A percentile compares a stretch with the other conserved stretches of the same genome.
Evolutionary conservation across 2,888 invertebrate genomes (phyloP).

Genomic region (Eupithecia insigniata): DNA sequence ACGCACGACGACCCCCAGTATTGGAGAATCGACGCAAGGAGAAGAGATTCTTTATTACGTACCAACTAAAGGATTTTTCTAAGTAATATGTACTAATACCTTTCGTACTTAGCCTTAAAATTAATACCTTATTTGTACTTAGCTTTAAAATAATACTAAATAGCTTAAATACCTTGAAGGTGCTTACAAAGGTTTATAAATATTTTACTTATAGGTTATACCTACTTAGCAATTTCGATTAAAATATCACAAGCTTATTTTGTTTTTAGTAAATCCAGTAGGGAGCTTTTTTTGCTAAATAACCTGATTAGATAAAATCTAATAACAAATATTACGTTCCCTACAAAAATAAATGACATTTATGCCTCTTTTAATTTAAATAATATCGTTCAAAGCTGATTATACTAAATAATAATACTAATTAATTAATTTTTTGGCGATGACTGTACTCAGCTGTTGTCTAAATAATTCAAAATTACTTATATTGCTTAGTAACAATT

Average conservation of each 20-base stretch:
- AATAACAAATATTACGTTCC: neutral
- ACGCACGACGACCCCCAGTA: too few species aligned
- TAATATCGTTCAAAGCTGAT: neutral
- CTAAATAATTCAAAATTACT: neutral
- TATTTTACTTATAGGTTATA: too few species aligned
- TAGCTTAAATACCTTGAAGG: neutral
- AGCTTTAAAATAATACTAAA: conserved; percentile 1
- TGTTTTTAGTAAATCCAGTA: neutral
- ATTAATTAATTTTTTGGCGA: neutral
- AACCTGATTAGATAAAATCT: neutral
- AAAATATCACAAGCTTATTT: neutral
- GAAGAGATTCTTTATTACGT: neutral
- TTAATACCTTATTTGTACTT: neutral
- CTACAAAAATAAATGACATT: neutral
- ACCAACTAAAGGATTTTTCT: neutral
- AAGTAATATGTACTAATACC: neutral
- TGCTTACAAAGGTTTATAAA: neutral
- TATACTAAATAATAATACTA: neutral
- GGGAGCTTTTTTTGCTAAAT: neutral
- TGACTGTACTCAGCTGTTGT: neutral
- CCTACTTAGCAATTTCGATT: neutral
- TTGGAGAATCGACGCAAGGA: too few species aligned
- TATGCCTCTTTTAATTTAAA: neutral
- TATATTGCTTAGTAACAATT: neutral
- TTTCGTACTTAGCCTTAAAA: neutral